Conservation (phyloP, 2,888 invertebrate species). For the Liposcelis brunnea region DNA sequence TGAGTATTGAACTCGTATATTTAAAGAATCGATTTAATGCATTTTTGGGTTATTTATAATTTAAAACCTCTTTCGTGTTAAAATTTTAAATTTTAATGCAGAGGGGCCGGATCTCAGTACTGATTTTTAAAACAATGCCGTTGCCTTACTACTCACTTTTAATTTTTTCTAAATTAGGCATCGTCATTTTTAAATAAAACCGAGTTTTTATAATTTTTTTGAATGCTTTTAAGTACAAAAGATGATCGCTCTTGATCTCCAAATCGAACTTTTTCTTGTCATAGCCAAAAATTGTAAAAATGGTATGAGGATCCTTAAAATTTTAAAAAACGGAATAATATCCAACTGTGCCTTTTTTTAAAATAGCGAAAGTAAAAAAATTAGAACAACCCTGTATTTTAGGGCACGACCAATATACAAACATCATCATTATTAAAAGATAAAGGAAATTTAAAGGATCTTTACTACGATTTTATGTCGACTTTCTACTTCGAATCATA, state of each 20-base stretch:
- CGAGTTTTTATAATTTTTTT: too few species aligned
- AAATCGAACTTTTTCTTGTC: slow-evolving; percentile 21
- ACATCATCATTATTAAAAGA: too few species aligned
- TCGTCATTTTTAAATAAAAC: slow-evolving; percentile 12
- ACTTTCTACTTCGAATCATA: too few species aligned
- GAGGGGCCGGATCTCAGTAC: slow-evolving; percentile 9
- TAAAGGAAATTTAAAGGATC: too few species aligned
- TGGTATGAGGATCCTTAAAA: slow-evolving; percentile 17
- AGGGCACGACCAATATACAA: not conserved
- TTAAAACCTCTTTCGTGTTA: too few species aligned
- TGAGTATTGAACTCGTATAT: too few species aligned
- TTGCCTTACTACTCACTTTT: slow-evolving; percentile 8
- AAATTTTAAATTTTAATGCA: not conserved
- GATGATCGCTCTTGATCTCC: slow-evolving; percentile 14
- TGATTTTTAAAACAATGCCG: slow-evolving; percentile 9
- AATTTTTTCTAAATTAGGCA: slow-evolving; percentile 9
- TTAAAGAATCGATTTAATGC: too few species aligned
- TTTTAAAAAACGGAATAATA: slow-evolving; percentile 23
- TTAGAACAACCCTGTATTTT: not conserved
- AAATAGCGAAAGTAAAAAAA: slow-evolving; percentile 1
- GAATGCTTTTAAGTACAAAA: slow-evolving; percentile 9
- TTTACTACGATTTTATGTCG: too few species aligned
- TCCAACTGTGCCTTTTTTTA: slow-evolving; percentile 17
- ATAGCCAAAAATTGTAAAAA: slow-evolving; percentile 4
- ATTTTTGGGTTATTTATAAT: too few species aligned